Conservation (phyloP, 2,888 invertebrate species). For the Hybos culiciformis region DNA sequence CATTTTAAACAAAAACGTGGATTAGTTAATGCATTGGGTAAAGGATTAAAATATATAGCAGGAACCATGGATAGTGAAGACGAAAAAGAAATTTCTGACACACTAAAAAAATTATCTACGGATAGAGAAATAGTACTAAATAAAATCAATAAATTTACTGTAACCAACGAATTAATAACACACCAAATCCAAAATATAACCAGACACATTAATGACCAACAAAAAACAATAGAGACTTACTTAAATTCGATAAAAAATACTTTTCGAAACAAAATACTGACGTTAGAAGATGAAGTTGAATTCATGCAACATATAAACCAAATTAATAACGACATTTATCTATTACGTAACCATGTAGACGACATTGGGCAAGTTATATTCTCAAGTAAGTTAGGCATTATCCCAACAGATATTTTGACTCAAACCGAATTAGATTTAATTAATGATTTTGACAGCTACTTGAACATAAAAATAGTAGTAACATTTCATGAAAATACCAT, state of each 20-base stretch:
- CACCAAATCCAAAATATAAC: constrained; percentile 16
- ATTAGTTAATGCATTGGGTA: too few species aligned
- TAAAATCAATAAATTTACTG: too few species aligned
- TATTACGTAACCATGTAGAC: constrained; percentile 9
- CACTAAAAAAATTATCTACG: too few species aligned
- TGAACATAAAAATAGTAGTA: constrained; percentile 11
- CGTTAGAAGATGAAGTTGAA: constrained; percentile 13
- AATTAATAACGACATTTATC: constrained; percentile 13
- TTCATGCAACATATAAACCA: constrained; percentile 13
- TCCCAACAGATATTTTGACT: constrained; percentile 12
- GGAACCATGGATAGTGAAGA: too few species aligned
- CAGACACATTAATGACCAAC: constrained; percentile 14
- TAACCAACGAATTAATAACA: constrained; percentile 6
- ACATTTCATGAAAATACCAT: too few species aligned
- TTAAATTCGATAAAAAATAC: too few species aligned
- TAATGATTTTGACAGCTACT: constrained; percentile 12
- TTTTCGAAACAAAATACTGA: constrained; percentile 10
- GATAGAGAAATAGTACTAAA: too few species aligned
- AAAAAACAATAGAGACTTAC: constrained; percentile 12
- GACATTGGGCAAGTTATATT: constrained; percentile 14
- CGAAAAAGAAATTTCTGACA: too few species aligned
- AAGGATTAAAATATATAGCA: too few species aligned
- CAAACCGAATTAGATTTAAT: constrained; percentile 11
- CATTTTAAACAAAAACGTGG: too few species aligned
- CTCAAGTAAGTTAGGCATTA: constrained; percentile 13